Evolutionary conservation across 2,797 vertebrate species (phyloP).

Genomic region (Sebastolobus alascanus): DNA sequence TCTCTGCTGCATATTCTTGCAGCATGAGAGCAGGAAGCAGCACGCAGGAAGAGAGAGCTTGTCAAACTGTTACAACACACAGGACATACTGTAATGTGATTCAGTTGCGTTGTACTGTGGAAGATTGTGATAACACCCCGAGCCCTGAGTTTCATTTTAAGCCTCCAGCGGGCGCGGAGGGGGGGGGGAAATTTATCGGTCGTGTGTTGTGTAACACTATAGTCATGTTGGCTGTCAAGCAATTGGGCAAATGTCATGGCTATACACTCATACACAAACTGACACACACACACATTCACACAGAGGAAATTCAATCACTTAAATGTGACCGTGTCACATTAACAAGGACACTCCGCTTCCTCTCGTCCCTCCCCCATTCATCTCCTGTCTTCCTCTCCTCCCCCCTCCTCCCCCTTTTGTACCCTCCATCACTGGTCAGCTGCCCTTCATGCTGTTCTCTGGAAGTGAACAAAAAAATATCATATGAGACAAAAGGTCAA

Average conservation of each 20-base stretch:
- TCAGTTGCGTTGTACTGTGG: conserved; percentile 27
- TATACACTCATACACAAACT: conserved; percentile 30
- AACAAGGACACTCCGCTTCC: conserved; percentile 78
- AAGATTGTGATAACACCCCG: conserved; percentile 37
- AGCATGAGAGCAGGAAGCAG: conserved; percentile 21
- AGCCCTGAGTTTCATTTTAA: conserved; percentile 28
- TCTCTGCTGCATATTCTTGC: conserved; percentile 15
- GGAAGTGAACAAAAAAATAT: conserved; percentile 10
- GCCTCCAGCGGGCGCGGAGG: conserved; percentile 17
- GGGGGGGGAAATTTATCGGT: conserved; percentile 37
- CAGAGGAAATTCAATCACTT: conserved; percentile 78
- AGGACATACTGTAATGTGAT: conserved; percentile 13
- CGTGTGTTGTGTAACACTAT: conserved; percentile 60
- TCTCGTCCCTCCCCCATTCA: conserved; percentile 60
- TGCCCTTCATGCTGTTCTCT: conserved; percentile 39
- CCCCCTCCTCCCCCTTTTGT: conserved; percentile 5
- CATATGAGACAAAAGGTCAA: conserved; percentile 16
- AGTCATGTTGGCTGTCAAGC: conserved; percentile 62
- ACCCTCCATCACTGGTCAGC: conserved; percentile 28
- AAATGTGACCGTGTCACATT: conserved; percentile 80
- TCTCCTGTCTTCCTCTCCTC: conserved; percentile 42
- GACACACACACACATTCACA: conserved; percentile 35
- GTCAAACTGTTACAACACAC: conserved; percentile 37
- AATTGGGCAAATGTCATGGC: conserved; percentile 65
- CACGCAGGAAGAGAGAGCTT: conserved; percentile 13